Evolutionary conservation across 1,140 invertebrate genomes (phyloP), one percentile per base, ranked within the genome.

Genomic region (Coenobita brevimanus): DNA sequence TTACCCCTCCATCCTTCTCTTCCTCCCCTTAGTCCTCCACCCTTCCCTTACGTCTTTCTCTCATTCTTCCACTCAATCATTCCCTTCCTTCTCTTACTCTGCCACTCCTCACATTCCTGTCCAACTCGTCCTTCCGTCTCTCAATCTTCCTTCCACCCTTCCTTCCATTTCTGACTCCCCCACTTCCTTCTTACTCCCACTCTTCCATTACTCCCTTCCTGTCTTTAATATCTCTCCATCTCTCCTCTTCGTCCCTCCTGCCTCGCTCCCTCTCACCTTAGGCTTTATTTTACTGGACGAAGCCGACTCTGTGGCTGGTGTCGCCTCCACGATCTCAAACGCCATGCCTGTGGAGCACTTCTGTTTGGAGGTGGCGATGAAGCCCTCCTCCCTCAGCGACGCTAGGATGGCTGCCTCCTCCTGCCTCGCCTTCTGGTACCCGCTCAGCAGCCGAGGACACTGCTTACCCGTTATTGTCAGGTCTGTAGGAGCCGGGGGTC

Each of bases 311-410:
- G 84, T 87, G 30, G 27, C 50, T 17, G 84, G 84, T 15, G 84
- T 79, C 21, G 84, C 84, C 57, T 87, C 84, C 93, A 89, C 80
- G 43, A 89, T 87, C 60, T 87, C 84, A 38, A 79, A 87, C 38
- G 84, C 73, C 17, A 93, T 71, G 38, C 92, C 92, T 21, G 91
- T 91, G 4, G 90, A 88, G 21, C 91, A 90, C 87, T 90, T 86
- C 8, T 90, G 90, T 38, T 90, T 91, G 27, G 92, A 92, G 71
- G 91, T 89, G 50, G 92, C 60, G 57, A 93, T 92, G 2, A 93
- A 90, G 0, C 93, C 93, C 79, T 93, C 93, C 79, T 93, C 92
- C 76, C 92, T 60, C 3, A 93, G 89, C 10, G 91, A 89, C 88
- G 91, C 91, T 43, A 93, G 76, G 36, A 93, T 92, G 27, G 90